Percentiles rank a stretch among this genome's conserved stretches.
Conservation (phyloP, 23 tunicate species). For the Ascidia mentula region DNA sequence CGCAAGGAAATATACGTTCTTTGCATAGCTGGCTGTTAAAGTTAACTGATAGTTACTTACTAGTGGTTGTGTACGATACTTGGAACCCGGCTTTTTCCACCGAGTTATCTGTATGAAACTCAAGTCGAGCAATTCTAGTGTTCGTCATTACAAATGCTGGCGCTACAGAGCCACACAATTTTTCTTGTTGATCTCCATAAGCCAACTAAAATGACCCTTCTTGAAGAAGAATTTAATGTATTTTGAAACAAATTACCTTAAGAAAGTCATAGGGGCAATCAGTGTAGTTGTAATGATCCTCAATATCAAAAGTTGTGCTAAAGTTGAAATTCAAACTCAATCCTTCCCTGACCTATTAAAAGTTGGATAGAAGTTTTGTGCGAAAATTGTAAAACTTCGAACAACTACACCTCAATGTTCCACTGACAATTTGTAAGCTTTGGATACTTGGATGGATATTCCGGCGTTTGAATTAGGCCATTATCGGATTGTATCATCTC, state of each 20-base stretch:
- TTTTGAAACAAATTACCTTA: conserved; percentile 51
- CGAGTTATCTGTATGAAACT: conserved; percentile 61
- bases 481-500: background rate
- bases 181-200: conserved; percentile 18
- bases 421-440: conserved; percentile 78
- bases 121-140: conserved; percentile 28
- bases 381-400: no score
- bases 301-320: conserved; percentile 34
- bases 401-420: conserved; percentile 52
- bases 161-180: conserved; percentile 38
- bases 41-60: conserved; percentile 40
- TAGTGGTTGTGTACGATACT: conserved; percentile 28
- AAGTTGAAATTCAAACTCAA: conserved; percentile 33
- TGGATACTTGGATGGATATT: conserved; percentile 61
- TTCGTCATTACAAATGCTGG: conserved; percentile 41
- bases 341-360: conserved; percentile 55
- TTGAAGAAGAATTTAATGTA: no score
- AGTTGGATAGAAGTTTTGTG: no score
- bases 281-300: conserved; percentile 37
- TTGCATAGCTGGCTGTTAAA: no score
- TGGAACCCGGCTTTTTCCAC: conserved; percentile 56
- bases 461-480: conserved; percentile 55
- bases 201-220: no score
- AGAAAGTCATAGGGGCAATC: conserved; percentile 79
- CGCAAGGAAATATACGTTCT: background rate